Evolutionary conservation across 2,888 invertebrate genomes (phyloP).

Genomic region (Tenthredo notha): DNA sequence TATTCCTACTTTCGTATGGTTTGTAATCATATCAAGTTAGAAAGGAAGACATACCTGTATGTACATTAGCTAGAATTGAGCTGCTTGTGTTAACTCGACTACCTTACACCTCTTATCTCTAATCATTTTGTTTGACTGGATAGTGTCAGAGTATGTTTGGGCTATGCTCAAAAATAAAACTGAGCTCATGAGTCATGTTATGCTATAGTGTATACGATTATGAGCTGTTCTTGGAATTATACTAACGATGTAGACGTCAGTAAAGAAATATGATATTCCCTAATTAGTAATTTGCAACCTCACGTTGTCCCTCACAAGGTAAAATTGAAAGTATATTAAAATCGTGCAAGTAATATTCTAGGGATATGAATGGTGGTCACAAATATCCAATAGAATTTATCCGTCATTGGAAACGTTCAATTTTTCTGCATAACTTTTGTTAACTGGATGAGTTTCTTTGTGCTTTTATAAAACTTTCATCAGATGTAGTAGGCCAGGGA

Average conservation of each 20-base stretch:
- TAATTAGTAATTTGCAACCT: background rate
- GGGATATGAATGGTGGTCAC: background rate
- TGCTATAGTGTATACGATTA: background rate
- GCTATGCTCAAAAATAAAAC: conserved; percentile 24
- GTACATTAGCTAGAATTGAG: background rate
- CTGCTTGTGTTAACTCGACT: conserved; percentile 4
- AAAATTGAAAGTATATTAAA: background rate
- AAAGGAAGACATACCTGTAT: background rate
- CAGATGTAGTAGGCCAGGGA: conserved; percentile 44
- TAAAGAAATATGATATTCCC: conserved; percentile 4
- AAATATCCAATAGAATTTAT: background rate
- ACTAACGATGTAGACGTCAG: background rate
- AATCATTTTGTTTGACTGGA: conserved; percentile 48
- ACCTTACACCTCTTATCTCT: conserved; percentile 46
- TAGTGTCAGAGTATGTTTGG: conserved; percentile 3
- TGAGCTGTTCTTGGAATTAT: conserved; percentile 6
- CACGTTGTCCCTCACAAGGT: background rate
- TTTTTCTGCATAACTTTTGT: background rate
- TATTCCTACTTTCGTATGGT: background rate
- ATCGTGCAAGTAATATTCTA: background rate
- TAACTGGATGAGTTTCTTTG: conserved; percentile 13
- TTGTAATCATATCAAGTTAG: background rate
- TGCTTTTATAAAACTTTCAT: conserved; percentile 30
- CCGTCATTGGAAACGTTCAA: background rate
- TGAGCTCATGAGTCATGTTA: background rate